Percentiles rank a stretch among this genome's conserved stretches.
phyloP scores from a whole-genome alignment of 2,113 vertebrate species.

The Spizaetus ornatus region DNA sequence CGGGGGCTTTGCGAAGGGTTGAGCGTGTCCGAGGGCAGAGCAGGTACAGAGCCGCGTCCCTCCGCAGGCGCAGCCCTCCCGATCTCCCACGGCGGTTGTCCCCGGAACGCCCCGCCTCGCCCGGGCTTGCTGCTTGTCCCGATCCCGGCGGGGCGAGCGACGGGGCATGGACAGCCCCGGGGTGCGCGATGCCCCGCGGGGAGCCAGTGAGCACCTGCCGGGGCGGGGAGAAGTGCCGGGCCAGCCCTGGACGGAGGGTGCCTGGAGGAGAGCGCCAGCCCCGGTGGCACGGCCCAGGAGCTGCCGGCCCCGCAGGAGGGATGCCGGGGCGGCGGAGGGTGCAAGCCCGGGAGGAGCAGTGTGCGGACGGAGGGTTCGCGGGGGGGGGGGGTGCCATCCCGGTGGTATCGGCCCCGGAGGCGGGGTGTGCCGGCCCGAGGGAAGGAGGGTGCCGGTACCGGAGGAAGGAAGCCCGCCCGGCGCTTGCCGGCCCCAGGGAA shows the following conservation, averaged over 20 bases:
- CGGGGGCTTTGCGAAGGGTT: not conserved
- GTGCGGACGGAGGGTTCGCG: too few species aligned
- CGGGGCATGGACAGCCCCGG: not conserved
- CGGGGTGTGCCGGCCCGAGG: not conserved
- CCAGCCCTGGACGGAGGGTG: not conserved
- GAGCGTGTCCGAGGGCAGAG: not conserved
- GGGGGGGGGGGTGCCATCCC: not conserved
- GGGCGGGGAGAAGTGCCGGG: not conserved
- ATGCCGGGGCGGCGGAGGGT: not conserved
- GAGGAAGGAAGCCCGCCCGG: not conserved
- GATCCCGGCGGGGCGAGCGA: not conserved
- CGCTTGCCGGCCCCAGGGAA: not conserved
- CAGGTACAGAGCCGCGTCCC: not conserved
- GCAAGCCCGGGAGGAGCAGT: not conserved
- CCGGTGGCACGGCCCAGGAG: not conserved
- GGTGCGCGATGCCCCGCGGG: not conserved
- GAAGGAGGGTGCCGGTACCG: not conserved
- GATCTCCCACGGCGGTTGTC: not conserved
- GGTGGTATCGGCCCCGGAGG: not conserved
- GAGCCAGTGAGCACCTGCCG: not conserved
- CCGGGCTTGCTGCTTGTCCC: not conserved
- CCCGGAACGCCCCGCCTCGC: not conserved
- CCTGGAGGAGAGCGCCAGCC: not conserved
- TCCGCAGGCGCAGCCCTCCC: not conserved
- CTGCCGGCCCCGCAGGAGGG: not conserved